Base-by-base conservation (phyloP, 2,113 vertebrate genomes). In the Donacobius atricapilla region DNA sequence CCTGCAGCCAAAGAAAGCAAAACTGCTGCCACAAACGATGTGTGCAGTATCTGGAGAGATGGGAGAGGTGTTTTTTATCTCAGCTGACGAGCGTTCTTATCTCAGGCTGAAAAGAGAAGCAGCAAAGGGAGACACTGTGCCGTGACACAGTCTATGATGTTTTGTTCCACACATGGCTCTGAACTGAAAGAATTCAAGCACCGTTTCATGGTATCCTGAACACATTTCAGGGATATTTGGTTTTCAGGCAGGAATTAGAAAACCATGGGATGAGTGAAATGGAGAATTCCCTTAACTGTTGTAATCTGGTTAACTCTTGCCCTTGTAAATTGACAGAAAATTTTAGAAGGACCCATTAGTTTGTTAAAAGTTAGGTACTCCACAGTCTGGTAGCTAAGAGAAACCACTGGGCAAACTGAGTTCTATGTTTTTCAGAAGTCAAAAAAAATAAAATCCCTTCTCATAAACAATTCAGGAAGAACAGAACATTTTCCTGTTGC, bases 31-130 rank as follows among this genome's bases (percentile, higher is more conserved):
- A 40, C 24, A 72, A 75, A 53, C 11, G 22, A 23, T 0, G 11
- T 0, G 6, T 7, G 5, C 2, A 56, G 30, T 1, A 3, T 31
- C 60, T 61, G 21, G 27, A 65, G 44, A 79, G 15, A 31, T 21
- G 31, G 9, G 25, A 66, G 68, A 72, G 44, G 44, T 5, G 37
- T 13, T 61, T 30, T 30, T 60, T 5, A 17, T 51, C 47, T 53
- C 27, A 51, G 7, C 51, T 70, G 75, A 37, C 51, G 63, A 69
- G n/a, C 11, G 39, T 11, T 75, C 39, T 71, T 23, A 44, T 39
- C 39, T 35, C 48, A 40, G 14, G 9, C 24, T 35, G 40, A 24
- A 31, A 37, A 39, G 31, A 10, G 42, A 61, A 70, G 42, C 40
- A 63, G 77, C 20, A 44, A 51, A 21, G 44, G 37, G 45, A 81